Percentiles rank a stretch among this genome's conserved stretches.
Conservation (phyloP, 2,888 invertebrate species). For the Drosophila multiciliata region DNA sequence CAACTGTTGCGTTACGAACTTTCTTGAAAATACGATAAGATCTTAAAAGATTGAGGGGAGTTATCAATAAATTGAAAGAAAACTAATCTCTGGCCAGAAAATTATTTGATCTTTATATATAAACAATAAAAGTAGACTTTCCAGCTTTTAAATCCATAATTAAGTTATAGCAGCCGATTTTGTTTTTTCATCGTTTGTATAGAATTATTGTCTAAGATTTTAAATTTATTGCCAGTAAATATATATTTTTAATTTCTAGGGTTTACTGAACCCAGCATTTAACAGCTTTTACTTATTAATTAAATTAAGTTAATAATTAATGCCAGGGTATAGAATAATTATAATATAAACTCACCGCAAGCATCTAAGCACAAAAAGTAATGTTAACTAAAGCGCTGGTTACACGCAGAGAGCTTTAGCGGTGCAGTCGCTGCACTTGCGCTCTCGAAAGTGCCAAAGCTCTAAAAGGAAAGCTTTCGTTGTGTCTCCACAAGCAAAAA, state of each 20-base stretch:
- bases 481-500: background rate
- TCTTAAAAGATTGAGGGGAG: background rate
- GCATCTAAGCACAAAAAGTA: background rate
- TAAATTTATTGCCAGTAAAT: background rate
- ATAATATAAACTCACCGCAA: background rate
- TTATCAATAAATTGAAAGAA: background rate
- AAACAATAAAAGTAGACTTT: background rate
- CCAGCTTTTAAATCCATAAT: background rate
- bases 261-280: background rate
- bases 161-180: background rate
- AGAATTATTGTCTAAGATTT: background rate
- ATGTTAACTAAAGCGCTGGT: background rate
- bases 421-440: constrained; percentile 36
- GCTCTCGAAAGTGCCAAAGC: constrained; percentile 17
- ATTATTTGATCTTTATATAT: background rate
- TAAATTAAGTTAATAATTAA: too few species aligned
- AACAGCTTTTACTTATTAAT: background rate
- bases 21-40: background rate
- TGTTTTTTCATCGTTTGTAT: background rate
- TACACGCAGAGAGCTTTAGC: constrained; percentile 2
- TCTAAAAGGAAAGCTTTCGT: constrained; percentile 15
- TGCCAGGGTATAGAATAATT: background rate
- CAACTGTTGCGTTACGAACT: background rate
- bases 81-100: background rate
- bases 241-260: background rate